A percentile compares a stretch with the other conserved stretches of the same genome.
Evolutionary conservation across 2,888 invertebrate genomes (phyloP).

Genomic region (Morinoia aosen): DNA sequence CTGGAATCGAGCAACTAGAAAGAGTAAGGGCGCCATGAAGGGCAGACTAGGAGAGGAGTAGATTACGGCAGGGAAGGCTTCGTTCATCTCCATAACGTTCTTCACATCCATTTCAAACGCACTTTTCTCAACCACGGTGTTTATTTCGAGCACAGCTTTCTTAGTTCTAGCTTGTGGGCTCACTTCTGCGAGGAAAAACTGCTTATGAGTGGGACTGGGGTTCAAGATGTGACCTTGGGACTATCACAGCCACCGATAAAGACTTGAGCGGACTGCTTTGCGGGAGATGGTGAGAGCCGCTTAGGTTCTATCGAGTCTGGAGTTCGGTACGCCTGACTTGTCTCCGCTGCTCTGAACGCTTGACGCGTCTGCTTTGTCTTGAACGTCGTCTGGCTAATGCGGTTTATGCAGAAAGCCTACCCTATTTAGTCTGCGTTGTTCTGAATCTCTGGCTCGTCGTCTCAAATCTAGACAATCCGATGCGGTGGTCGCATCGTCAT

Average conservation of each 20-base stretch:
- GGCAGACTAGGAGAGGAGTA: neutral
- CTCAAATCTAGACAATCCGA: neutral
- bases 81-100: neutral
- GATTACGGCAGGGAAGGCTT: neutral
- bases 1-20: slow-evolving; percentile 17
- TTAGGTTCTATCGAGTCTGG: neutral
- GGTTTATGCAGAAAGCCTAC: neutral
- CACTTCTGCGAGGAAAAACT: neutral
- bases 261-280: slow-evolving; percentile 12
- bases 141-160: neutral
- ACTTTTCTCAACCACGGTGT: neutral
- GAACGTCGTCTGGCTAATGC: neutral
- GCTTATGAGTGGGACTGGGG: neutral
- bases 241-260: neutral
- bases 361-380: slow-evolving; percentile 10
- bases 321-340: neutral
- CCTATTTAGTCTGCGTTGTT: neutral
- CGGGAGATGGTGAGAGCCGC: neutral
- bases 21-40: slow-evolving; percentile 6
- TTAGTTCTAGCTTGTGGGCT: neutral
- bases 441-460: neutral
- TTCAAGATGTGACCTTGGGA: neutral
- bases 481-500: too few relatives aligned
- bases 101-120: neutral
- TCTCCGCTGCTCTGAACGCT: neutral